Evolutionary conservation across 2,113 vertebrate genomes (phyloP).

Genomic region (Pandion haliaetus): DNA sequence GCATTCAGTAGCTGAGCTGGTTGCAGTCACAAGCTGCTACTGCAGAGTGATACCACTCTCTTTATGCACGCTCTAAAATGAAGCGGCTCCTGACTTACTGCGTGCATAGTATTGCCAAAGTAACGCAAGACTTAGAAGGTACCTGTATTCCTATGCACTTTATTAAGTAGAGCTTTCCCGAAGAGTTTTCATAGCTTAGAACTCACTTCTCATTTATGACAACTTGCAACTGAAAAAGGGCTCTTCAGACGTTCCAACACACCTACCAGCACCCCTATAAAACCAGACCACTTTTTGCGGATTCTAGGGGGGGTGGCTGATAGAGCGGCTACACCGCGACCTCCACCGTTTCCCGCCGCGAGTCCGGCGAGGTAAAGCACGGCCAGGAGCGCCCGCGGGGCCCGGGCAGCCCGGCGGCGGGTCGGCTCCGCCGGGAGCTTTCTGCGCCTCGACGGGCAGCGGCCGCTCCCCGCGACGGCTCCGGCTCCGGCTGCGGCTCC

Average conservation of each 20-base stretch:
- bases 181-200: not conserved
- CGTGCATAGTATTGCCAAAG: fast-evolving
- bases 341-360: not conserved
- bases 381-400: too few relatives aligned
- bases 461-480: not conserved
- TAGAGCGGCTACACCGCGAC: too few relatives aligned
- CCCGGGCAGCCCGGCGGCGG: not conserved
- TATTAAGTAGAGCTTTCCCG: not conserved
- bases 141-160: not conserved
- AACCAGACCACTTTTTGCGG: not conserved
- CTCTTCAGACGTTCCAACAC: not conserved
- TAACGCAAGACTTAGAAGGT: not conserved
- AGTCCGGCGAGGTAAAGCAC: fast-evolving
- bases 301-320: not conserved
- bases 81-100: not conserved
- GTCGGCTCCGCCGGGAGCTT: too few relatives aligned
- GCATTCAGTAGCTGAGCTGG: not conserved
- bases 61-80: not conserved
- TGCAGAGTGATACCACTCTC: not conserved
- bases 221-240: not conserved
- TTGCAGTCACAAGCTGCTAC: not conserved
- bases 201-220: not conserved
- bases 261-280: not conserved
- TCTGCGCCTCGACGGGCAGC: too few relatives aligned
- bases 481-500: not conserved